Conservation (phyloP, 2,113 vertebrate species). For the Acrocephalus kingi region DNA sequence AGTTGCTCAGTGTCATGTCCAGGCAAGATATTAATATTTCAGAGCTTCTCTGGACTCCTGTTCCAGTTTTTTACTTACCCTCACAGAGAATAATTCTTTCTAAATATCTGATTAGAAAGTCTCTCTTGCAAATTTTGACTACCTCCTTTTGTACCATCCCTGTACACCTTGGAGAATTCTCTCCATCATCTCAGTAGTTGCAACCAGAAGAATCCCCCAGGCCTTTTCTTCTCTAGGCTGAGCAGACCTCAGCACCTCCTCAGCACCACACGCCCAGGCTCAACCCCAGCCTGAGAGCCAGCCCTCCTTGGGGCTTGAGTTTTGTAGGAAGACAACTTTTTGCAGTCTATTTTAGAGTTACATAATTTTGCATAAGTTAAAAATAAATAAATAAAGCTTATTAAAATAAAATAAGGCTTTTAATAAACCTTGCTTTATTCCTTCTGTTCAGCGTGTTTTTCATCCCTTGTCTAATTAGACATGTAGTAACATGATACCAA, state of each 20-base stretch:
- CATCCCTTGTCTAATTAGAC: not conserved
- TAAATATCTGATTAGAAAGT: not conserved
- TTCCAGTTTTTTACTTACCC: not conserved
- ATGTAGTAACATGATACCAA: not conserved
- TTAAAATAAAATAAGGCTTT: not conserved
- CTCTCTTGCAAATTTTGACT: not conserved
- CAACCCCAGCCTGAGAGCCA: not conserved
- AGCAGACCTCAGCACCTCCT: not conserved
- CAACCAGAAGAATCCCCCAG: not conserved
- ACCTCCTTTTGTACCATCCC: not conserved
- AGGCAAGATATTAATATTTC: not conserved
- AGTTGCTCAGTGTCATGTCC: not conserved
- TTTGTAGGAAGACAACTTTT: not conserved
- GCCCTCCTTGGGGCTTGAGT: not conserved
- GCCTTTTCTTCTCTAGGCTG: not conserved
- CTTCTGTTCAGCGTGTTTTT: not conserved
- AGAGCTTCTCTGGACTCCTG: not conserved
- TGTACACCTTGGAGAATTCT: not conserved
- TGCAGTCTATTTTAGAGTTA: not conserved
- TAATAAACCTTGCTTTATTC: not conserved
- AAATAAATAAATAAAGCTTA: not conserved
- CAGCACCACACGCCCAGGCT: not conserved
- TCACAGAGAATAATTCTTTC: not conserved
- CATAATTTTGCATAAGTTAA: not conserved
- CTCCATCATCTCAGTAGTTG: not conserved